Base-by-base conservation (phyloP, 2,113 vertebrate genomes). In the Machaerirhynchus nigripectus region DNA sequence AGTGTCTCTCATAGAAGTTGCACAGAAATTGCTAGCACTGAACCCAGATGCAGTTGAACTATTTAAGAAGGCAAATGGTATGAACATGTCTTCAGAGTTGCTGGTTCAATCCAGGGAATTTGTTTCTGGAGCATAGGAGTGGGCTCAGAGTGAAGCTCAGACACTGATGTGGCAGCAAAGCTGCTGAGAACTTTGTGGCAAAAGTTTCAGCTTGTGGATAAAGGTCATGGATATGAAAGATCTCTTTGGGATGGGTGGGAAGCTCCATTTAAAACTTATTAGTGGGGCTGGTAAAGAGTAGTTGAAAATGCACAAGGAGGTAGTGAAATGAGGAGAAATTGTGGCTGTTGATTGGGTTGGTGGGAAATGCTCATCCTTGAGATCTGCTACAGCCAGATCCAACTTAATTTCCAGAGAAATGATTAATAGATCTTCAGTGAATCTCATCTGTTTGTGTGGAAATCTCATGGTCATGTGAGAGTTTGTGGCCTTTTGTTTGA, bases 31-130 rank as follows among this genome's bases (percentile, higher is more conserved):
- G 93, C 96, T 99, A 26, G 99, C 99, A 3, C 97, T 99, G 97
- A 99, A 99, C 97, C 99, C 99, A 0, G 99, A 99, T 30, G 99
- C 99, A 3, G 99, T 99, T n/a, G 99, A 99, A 59, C 97, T 99
- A 3, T 99, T 99, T 89, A 99, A 99, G 98, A 99, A 99, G 94
- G 99, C 99, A 20, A 99, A 99, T 13, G 99, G 99, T 99, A 97
- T 35, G 98, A 16, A 76, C 10, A 0, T 3, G 6, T n/a, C 60
- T 89, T 77, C 59, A 2, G 39, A 42, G 33, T 15, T 79, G 12
- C 31, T 40, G 4, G 7, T 67, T 90, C 28, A 52, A 0, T 49
- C 47, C 30, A 77, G 57, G 76, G 55, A 73, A 23, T 44, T 80
- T 52, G 24, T 44, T 93, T 93, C 61, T 6, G 2, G 31, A 69